Percentiles rank a stretch among this genome's conserved stretches.
Evolutionary conservation across 2,113 vertebrate species (phyloP).

Genomic region (Tetrax tetrax): DNA sequence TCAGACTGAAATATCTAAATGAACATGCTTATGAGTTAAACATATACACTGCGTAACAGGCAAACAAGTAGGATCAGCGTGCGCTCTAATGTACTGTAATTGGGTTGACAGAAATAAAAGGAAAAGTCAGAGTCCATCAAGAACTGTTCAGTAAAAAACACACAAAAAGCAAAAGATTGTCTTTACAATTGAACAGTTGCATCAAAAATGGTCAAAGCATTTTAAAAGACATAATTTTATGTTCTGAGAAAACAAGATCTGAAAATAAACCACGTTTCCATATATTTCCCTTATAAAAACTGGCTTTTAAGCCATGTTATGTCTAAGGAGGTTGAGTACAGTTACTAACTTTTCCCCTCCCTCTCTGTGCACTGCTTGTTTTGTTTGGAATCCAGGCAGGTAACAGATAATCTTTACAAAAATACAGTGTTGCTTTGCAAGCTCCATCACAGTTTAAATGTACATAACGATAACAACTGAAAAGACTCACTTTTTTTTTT

Average conservation of each 20-base stretch:
- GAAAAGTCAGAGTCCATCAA: conserved; percentile 84
- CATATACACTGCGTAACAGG: conserved; percentile 73
- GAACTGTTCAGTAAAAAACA: conserved; percentile 81
- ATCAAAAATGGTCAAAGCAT: conserved; percentile 76
- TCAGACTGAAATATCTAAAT: conserved; percentile 82
- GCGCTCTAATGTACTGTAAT: conserved; percentile 75
- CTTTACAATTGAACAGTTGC: conserved; percentile 75
- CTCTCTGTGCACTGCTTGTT: neutral
- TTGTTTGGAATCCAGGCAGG: conserved; percentile 49
- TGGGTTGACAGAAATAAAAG: conserved; percentile 86
- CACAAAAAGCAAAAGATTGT: conserved; percentile 69
- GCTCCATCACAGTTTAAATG: neutral
- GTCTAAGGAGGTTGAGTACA: conserved; percentile 27
- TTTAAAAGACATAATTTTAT: conserved; percentile 74
- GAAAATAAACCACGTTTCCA: conserved; percentile 73
- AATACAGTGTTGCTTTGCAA: neutral
- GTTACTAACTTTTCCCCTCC: conserved; percentile 26
- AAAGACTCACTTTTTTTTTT: neutral
- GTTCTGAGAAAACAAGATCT: conserved; percentile 69
- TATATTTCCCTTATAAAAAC: conserved; percentile 55
- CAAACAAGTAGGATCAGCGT: conserved; percentile 69
- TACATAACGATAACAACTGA: neutral
- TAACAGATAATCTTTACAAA: conserved; percentile 54
- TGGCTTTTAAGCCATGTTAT: conserved; percentile 59
- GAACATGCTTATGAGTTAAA: conserved; percentile 75